Base-by-base conservation (phyloP, 2,797 vertebrate species). In the Sebastiscus albofasciatus region DNA sequence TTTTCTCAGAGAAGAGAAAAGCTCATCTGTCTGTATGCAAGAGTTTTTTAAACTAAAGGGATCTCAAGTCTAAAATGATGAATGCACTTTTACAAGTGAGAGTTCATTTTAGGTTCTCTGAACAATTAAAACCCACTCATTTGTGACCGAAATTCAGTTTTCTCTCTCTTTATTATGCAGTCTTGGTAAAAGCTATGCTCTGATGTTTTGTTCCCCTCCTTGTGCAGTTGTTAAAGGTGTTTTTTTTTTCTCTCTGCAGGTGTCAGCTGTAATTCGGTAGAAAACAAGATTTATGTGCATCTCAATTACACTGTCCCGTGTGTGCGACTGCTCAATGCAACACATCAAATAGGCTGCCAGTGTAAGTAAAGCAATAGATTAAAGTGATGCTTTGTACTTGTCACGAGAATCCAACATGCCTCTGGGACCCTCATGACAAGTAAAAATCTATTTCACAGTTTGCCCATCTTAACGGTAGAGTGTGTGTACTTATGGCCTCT, bases 301-400 rank as follows among this genome's bases (percentile, higher is more conserved):
- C 93, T 99, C 58, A 99, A 98, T 84, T 93, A 94, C 65, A 97
- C 97, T 0, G 93, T 97, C 0, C 96, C 98, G 0, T 99, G 98
- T 46, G 98, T 99, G 29, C 96, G 98, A 2, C 96, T 99, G 33
- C 96, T 99, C 70, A 99, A 99, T 9, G 97, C 97, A 72, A 99
- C 98, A 1, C 98, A 99, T 95, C 98, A 99, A 88, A 97, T 98
- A 58, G 98, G 98, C 89, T 99, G 98, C 93, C 98, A 99, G 89
- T 99, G 98, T 99, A 89, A 99, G 98, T 96, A 81, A 27, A 72
- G 20, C 36, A 2, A 2, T 13, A 9, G 12, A 59, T 31, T 29
- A 18, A 24, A 70, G 14, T 29, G 4, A n/a, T 58, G 16, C 42
- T 39, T 4, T 56, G 2, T 16, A 4, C 18, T 42, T 52, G 14